These are phyloP conservation scores for Halichondria panicea DNA, from an alignment of 37 sponge, comb jelly and placozoan species.

Conservation along the genomic window DNA sequence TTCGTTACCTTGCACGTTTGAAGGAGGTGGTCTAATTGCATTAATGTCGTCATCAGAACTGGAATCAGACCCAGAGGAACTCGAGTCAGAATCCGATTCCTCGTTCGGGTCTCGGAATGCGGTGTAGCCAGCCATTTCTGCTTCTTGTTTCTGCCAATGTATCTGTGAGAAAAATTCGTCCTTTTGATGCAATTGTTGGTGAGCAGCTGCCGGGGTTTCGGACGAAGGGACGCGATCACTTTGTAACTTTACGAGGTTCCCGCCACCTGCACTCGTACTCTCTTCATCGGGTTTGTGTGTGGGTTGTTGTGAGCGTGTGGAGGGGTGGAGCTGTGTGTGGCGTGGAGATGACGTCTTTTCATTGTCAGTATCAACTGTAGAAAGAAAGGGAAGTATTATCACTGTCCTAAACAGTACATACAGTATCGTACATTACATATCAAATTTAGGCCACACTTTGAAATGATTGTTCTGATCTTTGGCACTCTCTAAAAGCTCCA, in stretches of 20 bases:
- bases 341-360: background rate
- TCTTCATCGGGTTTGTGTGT: background rate
- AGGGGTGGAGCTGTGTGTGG: slow-evolving; percentile 9
- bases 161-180: slow-evolving; percentile 37
- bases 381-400: background rate
- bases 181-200: background rate
- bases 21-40: too few relatives aligned
- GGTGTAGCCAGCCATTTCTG: slow-evolving; percentile 19
- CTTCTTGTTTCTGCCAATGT: slow-evolving; percentile 14
- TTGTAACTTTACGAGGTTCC: slow-evolving; percentile 9
- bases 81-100: slow-evolving; percentile 8
- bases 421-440: too few relatives aligned
- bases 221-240: background rate
- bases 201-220: background rate
- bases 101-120: slow-evolving; percentile 17
- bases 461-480: too few relatives aligned
- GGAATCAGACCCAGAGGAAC: background rate
- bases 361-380: background rate
- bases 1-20: too few relatives aligned
- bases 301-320: background rate
- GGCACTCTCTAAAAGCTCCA: too few relatives aligned
- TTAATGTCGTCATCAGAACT: slow-evolving; percentile 1
- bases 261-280: slow-evolving; percentile 14
- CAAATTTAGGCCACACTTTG: too few relatives aligned
- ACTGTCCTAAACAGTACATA: background rate